Evolutionary conservation across 2,797 vertebrate species (phyloP), one percentile per base, ranked within the genome.

Genomic region (Gymnothorax javanicus): DNA sequence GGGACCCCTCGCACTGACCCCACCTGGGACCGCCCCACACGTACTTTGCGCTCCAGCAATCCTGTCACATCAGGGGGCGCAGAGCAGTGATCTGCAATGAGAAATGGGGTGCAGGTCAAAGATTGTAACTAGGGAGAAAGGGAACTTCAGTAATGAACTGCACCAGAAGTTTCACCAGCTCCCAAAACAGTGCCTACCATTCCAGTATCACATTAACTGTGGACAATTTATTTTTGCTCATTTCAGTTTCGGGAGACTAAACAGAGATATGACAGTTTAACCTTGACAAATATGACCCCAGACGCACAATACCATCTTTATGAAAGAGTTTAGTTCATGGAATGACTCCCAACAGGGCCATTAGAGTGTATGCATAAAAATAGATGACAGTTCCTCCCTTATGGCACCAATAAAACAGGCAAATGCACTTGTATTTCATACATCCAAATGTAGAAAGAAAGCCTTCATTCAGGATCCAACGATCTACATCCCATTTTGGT

Each of bases 61-160:
- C 98, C 98, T 0, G 98, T 99, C 93, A 99, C 98, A 1, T 99
- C 98, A 0, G 98, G 98, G 88, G 98, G 98, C 0, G 97, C 96
- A 60, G 95, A 95, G 94, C 96, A 97, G 94, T 97, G 96, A 95
- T 97, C 97, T 98, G 97, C 88, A 64, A 13, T 13, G 33, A 79
- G 93, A 90, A 91, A 92, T 94, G 84, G 86, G 93, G 93, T 8
- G 93, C 87, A 89, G 75, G 33, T 79, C 75, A 79, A 43, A 79
- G 75, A 50, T 52, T 50, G 13, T 17, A 20, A 20, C 15, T 23
- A 12, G 43, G 2, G 50, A 79, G 20, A 79, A 33, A 17, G 8
- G n/a, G n/a, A 25, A 13, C 9, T 15, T 62, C 60, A 20, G 13
- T 60, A 60, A 60, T 60, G 20, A 71, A 75, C 33, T 4, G 33